These are phyloP conservation scores for Gouania willdenowi DNA, from an alignment of 2,797 vertebrate species.

Conservation along the genomic window DNA sequence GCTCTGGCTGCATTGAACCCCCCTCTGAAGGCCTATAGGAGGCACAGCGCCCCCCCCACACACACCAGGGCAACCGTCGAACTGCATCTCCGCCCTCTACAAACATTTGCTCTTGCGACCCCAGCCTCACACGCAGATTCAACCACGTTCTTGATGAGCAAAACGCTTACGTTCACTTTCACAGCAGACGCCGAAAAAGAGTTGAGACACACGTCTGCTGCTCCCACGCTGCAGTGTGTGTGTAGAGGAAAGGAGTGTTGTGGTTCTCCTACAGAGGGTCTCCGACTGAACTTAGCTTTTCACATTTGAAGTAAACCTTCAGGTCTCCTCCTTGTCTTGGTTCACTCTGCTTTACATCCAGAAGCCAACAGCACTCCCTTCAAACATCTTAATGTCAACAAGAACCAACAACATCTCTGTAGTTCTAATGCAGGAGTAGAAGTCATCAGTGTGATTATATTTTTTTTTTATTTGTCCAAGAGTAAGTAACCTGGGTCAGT, in stretches of 20 bases:
- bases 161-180: constrained; percentile 32
- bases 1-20: constrained; percentile 82
- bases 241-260: constrained; percentile 30
- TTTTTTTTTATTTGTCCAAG: no score
- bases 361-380: constrained; percentile 21
- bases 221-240: no score
- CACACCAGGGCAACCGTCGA: constrained; percentile 57
- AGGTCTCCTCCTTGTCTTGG: constrained; percentile 45
- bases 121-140: constrained; percentile 39
- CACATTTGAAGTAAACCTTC: constrained; percentile 11
- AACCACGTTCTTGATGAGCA: constrained; percentile 30
- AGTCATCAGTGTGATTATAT: no score
- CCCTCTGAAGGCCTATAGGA: constrained; percentile 81
- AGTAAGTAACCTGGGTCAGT: constrained; percentile 34
- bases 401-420: constrained; percentile 41
- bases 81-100: constrained; percentile 56
- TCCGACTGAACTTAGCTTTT: constrained; percentile 37
- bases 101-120: constrained; percentile 47
- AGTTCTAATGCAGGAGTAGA: constrained; percentile 19
- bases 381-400: constrained; percentile 37
- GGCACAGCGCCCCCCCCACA: constrained; percentile 33
- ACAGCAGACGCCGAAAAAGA: constrained; percentile 14
- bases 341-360: constrained; percentile 11
- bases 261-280: constrained; percentile 24
- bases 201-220: no score